Conservation (phyloP, 2,888 invertebrate species). For the Meiosimyza decipiens region DNA sequence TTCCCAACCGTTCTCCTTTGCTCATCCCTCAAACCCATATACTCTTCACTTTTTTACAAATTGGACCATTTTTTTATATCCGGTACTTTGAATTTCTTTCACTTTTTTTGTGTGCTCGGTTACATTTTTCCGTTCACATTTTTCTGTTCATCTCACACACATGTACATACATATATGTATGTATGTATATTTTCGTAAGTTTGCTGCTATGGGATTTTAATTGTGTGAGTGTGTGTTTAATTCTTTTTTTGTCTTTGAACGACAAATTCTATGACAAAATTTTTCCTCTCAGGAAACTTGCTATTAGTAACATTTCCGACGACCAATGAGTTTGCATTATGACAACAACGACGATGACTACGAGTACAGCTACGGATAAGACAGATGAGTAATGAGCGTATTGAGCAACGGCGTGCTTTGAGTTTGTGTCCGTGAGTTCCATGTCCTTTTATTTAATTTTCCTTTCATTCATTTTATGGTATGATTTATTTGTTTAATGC, state of each 20-base stretch:
- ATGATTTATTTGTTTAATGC: background rate
- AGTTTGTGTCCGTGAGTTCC: background rate
- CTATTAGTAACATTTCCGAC: constrained; percentile 60
- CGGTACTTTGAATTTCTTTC: background rate
- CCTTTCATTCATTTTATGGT: constrained; percentile 9
- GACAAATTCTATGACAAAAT: constrained; percentile 58
- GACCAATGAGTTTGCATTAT: constrained; percentile 8
- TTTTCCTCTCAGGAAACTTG: constrained; percentile 61
- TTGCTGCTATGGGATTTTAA: background rate
- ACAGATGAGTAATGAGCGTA: constrained; percentile 30
- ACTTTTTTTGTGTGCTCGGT: background rate
- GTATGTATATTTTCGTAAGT: too few relatives aligned
- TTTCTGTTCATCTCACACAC: background rate
- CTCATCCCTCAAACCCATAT: too few relatives aligned
- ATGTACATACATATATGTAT: too few relatives aligned
- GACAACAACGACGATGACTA: constrained; percentile 7
- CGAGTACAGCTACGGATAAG: constrained; percentile 25
- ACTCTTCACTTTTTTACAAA: too few relatives aligned
- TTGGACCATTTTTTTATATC: too few relatives aligned
- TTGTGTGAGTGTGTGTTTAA: constrained; percentile 29
- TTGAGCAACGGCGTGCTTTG: background rate
- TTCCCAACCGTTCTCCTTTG: too few relatives aligned
- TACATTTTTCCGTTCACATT: background rate
- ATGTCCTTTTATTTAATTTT: constrained; percentile 8
- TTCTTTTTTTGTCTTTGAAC: constrained; percentile 49